Base-by-base conservation (phyloP, 2,113 vertebrate genomes). In the Poeciliopsis turrubarensis region DNA sequence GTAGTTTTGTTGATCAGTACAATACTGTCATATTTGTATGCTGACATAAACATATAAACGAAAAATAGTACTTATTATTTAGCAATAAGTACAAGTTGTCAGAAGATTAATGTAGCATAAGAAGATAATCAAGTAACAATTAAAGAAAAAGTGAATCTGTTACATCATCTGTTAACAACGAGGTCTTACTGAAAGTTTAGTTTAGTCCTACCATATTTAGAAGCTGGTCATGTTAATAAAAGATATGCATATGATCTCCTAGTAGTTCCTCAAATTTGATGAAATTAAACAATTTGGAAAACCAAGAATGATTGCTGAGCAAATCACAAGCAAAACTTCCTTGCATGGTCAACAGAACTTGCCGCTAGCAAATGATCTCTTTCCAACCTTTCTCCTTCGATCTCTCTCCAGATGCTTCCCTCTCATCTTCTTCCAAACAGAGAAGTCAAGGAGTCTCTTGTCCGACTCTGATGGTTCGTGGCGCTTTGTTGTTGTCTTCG, bases 401-500 rank as follows among this genome's bases (percentile, higher is more conserved):
- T 65, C 60, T 51, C 2, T 27, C 25, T 44, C 27, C 78, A 90
- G 85, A 72, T 61, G 67, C 71, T 14, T 30, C 62, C 1, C 25
- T 54, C 9, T 72, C 83, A 3, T 54, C 60, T 3, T 10, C 15
- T 78, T 65, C 73, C 73, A 77, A 82, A 77, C 76, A 13, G 0
- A 22, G 34, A 65, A 65, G 73, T 60, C n/a, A 57, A 60, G 54
- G 64, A 6, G 57, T 81, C 30, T 86, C 88, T 14, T n/a, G 34
- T 25, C 77, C 93, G 0, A 70, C 89, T 69, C 83, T 96, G 69
- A 89, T 93, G 86, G 84, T 90, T 31, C 90, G 89, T 2, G 72
- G 78, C 39, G 60, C 95, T 75, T 86, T 96, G 73, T 72, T 96
- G 80, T 79, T 95, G 86, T 94, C 90, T 37, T 93, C 91, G 57